These are phyloP conservation scores for Eristalinus sepulchralis DNA, from an alignment of 2,888 invertebrate genomes.

Conservation along the genomic window DNA sequence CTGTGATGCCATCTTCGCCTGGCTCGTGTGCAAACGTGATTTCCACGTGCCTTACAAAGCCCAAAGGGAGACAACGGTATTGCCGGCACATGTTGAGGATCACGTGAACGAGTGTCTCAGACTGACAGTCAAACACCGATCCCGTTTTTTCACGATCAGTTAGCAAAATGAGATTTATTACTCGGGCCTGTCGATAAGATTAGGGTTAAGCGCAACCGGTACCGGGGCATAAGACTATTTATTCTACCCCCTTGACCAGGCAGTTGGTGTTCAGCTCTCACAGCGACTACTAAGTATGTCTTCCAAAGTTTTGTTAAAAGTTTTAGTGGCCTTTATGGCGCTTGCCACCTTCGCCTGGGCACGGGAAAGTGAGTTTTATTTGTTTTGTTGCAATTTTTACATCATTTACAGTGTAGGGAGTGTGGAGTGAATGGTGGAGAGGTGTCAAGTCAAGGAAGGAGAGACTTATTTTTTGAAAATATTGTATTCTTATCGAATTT, in stretches of 20 bases:
- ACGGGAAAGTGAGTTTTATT: slow-evolving; percentile 46
- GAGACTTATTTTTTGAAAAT: background rate
- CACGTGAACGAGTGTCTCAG: slow-evolving; percentile 27
- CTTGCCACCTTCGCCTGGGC: slow-evolving; percentile 29
- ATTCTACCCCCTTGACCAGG: background rate
- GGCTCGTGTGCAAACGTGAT: slow-evolving; percentile 28
- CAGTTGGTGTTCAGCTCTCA: slow-evolving; percentile 34
- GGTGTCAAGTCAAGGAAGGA: too few relatives aligned
- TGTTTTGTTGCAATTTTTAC: background rate
- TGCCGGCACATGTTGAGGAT: background rate
- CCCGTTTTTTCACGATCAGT: slow-evolving; percentile 12
- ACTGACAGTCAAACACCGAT: background rate
- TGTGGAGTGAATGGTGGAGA: background rate
- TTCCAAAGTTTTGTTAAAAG: slow-evolving; percentile 27
- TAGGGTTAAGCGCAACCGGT: background rate
- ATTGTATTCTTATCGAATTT: background rate
- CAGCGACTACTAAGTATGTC: slow-evolving; percentile 14
- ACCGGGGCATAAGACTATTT: slow-evolving; percentile 23
- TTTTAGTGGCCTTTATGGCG: slow-evolving; percentile 11
- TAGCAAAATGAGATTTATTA: slow-evolving; percentile 18
- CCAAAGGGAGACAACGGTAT: background rate
- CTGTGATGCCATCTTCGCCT: background rate
- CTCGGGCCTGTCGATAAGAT: slow-evolving; percentile 12
- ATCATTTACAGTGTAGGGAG: background rate
- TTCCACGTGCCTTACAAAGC: slow-evolving; percentile 4